These are phyloP conservation scores for Phyto melanocephala DNA, from an alignment of 2,888 invertebrate genomes.

Conservation along the genomic window DNA sequence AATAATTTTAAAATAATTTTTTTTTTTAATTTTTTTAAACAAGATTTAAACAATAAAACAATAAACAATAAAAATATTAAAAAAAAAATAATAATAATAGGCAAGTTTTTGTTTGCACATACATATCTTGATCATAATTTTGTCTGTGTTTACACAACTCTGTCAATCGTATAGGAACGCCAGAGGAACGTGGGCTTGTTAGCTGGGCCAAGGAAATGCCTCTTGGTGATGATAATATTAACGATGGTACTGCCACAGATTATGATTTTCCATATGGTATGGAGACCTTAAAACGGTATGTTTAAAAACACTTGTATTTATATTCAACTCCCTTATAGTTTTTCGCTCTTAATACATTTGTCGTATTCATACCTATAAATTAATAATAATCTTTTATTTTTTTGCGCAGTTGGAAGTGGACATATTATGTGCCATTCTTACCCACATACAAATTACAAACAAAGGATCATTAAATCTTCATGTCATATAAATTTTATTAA, in stretches of 20 bases:
- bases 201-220: slow-evolving; percentile 87
- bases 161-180: slow-evolving; percentile 81
- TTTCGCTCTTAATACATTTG: no score
- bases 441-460: slow-evolving; percentile 82
- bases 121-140: no score
- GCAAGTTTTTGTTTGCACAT: no score
- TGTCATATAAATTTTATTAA: no score
- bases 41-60: no score
- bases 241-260: slow-evolving; percentile 80
- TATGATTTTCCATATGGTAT: slow-evolving; percentile 88
- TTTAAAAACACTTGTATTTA: background rate
- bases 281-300: slow-evolving; percentile 82
- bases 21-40: no score
- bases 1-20: no score
- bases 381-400: background rate
- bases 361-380: no score
- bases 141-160: no score
- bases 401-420: slow-evolving; percentile 83
- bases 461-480: slow-evolving; percentile 65
- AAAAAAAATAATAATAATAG: no score
- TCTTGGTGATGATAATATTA: slow-evolving; percentile 79
- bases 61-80: no score
- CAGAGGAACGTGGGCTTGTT: slow-evolving; percentile 86
- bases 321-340: no score
- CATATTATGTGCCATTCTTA: slow-evolving; percentile 84